Conservation (phyloP, 2,797 vertebrate genomes). For the Lacerta agilis region DNA sequence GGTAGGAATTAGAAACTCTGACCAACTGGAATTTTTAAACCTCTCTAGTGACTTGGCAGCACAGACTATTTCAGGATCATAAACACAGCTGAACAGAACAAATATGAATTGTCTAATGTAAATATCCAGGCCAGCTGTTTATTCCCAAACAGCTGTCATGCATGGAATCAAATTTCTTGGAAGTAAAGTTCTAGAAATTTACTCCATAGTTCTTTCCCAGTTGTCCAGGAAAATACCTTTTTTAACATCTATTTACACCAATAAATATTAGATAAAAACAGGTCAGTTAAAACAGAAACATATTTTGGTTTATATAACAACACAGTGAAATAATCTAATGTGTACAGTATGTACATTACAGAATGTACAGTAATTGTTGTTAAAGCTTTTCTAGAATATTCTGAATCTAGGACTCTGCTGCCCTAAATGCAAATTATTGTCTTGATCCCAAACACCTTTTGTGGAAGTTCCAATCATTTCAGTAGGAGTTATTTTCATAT, state of each 20-base stretch:
- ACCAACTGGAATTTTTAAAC: constrained; percentile 44
- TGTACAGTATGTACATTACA: background rate
- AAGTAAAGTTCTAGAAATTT: constrained; percentile 13
- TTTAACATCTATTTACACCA: background rate
- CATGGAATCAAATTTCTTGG: constrained; percentile 30
- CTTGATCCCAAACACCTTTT: background rate
- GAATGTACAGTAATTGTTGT: background rate
- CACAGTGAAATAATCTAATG: background rate
- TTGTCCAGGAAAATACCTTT: background rate
- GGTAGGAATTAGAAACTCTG: constrained; percentile 20
- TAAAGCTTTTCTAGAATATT: constrained; percentile 1
- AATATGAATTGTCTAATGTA: constrained; percentile 46
- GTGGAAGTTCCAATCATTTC: background rate
- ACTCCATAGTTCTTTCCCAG: background rate
- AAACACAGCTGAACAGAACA: constrained; percentile 53
- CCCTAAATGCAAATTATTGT: background rate
- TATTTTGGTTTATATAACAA: background rate
- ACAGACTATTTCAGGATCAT: constrained; percentile 61
- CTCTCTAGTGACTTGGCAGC: constrained; percentile 53
- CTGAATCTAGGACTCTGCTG: background rate
- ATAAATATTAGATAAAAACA: background rate
- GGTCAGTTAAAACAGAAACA: background rate
- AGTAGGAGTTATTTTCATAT: constrained; percentile 6
- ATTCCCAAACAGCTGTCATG: background rate
- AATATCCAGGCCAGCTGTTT: constrained; percentile 31